Evolutionary conservation across 1,140 invertebrate genomes (phyloP), one percentile per base, ranked within the genome.

Genomic region (Carcinoscorpius rotundicauda): DNA sequence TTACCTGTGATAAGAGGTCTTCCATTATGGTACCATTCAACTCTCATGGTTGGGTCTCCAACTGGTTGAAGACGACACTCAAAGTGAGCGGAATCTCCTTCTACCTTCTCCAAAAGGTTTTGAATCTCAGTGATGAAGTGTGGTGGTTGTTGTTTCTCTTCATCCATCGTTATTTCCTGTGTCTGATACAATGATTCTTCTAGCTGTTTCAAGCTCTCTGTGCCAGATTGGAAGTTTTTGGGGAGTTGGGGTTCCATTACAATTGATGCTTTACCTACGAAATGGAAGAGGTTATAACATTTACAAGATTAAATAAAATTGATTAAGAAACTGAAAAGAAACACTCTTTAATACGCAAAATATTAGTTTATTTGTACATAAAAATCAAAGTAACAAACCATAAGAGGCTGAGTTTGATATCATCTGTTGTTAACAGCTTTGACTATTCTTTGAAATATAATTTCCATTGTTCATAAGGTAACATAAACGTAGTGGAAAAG

Each of bases 1-100:
- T 29, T 29, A 29, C 29, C 29, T 49, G 88, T 93, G 0, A 86
- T 87, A 72, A 96, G 87, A 50, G 91, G 89, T 71, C 85, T 82
- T 11, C 92, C 92, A 77, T 96, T 93, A 69, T 89, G 86, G 84
- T 88, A 94, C 93, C 93, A 97, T 76, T 96, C 91, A 68, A 95
- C 91, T 55, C 87, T 82, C 88, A 93, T 91, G 3, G 86, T 85
- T 6, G 89, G 81, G 78, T 95, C 91, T 63, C 86, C 86, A 2
- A 87, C 84, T 5, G 91, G 91, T 74, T 93, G 90, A 1, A 95
- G 88, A 55, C 89, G 82, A 72, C 90, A 93, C 72, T 96, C 92
- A 71, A 96, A 95, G 76, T 96, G 91, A 72, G 88, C 87, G 4
- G 90, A 83, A 66, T 87, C 87, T 55, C 89, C 87, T 82, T 97